These are phyloP conservation scores for Plectus sambesii DNA, from an alignment of 1,140 invertebrate species.

Conservation along the genomic window DNA sequence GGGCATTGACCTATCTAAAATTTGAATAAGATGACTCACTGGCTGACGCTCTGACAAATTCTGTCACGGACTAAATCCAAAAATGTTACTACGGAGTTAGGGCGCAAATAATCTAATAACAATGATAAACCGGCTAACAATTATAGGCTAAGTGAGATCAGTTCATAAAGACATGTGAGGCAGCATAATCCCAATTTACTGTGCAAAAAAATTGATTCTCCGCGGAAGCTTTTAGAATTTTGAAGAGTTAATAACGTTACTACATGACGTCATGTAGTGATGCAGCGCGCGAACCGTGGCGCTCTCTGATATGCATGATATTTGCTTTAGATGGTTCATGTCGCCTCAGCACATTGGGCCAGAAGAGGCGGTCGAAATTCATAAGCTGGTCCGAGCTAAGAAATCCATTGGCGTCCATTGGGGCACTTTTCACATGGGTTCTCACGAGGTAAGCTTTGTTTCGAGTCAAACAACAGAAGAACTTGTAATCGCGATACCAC, in stretches of 20 bases:
- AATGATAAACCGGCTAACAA: too few species aligned
- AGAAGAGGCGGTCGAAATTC: slow-evolving; percentile 50
- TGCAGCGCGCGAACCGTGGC: neutral
- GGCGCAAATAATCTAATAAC: too few species aligned
- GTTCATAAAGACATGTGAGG: neutral
- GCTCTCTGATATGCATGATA: too few species aligned
- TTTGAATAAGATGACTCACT: too few species aligned
- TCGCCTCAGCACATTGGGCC: slow-evolving; percentile 50
- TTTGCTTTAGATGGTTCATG: slow-evolving; percentile 47
- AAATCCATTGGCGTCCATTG: slow-evolving; percentile 41
- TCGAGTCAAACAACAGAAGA: slow-evolving; percentile 58
- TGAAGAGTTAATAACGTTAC: slow-evolving; percentile 13
- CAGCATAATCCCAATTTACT: slow-evolving; percentile 19
- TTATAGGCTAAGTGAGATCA: neutral
- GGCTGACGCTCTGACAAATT: too few species aligned
- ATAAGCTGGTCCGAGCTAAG: slow-evolving; percentile 45
- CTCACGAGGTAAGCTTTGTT: slow-evolving; percentile 46
- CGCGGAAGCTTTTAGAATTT: slow-evolving; percentile 5
- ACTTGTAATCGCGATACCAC: too few species aligned
- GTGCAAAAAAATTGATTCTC: slow-evolving; percentile 19
- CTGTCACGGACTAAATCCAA: too few species aligned
- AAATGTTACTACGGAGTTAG: too few species aligned
- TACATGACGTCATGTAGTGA: slow-evolving; percentile 21
- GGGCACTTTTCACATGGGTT: slow-evolving; percentile 27
- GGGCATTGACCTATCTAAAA: too few species aligned